These are phyloP conservation scores for Eurypyga helias DNA, from an alignment of 2,113 vertebrate genomes.

Conservation along the genomic window DNA sequence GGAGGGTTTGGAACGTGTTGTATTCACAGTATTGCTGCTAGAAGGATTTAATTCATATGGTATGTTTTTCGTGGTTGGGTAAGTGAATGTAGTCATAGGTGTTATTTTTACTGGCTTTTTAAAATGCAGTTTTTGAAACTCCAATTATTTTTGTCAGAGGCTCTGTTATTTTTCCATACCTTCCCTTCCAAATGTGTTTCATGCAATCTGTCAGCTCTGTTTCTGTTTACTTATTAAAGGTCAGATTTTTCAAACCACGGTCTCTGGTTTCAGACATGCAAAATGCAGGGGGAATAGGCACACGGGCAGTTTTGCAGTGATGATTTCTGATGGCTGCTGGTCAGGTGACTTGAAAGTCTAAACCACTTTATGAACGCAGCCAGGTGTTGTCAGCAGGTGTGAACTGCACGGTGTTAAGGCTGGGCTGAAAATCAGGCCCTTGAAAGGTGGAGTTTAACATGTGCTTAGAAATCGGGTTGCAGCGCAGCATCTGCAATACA, in stretches of 20 bases:
- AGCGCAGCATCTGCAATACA: neutral
- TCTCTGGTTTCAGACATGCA: neutral
- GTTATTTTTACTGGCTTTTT: conserved; percentile 35
- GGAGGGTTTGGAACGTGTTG: neutral
- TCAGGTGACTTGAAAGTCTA: neutral
- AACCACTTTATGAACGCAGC: neutral
- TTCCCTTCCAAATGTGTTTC: conserved; percentile 7
- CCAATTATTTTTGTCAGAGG: conserved; percentile 37
- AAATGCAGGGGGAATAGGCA: neutral
- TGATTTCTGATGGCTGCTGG: neutral
- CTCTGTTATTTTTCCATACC: conserved; percentile 11
- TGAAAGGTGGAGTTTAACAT: neutral
- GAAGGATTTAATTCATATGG: neutral
- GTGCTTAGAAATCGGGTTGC: neutral
- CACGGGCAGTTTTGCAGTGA: neutral
- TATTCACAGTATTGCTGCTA: neutral
- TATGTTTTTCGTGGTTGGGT: conserved; percentile 16
- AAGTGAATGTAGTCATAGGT: conserved; percentile 32
- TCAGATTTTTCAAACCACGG: neutral
- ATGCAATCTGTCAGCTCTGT: conserved; percentile 11
- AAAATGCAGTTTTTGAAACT: conserved; percentile 24
- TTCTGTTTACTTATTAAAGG: conserved; percentile 30
- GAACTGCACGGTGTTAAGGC: neutral
- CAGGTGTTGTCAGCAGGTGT: neutral
- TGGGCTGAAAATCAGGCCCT: neutral